These are phyloP conservation scores for Bruchidius siliquastri DNA, from an alignment of 2,888 invertebrate species.

Conservation along the genomic window DNA sequence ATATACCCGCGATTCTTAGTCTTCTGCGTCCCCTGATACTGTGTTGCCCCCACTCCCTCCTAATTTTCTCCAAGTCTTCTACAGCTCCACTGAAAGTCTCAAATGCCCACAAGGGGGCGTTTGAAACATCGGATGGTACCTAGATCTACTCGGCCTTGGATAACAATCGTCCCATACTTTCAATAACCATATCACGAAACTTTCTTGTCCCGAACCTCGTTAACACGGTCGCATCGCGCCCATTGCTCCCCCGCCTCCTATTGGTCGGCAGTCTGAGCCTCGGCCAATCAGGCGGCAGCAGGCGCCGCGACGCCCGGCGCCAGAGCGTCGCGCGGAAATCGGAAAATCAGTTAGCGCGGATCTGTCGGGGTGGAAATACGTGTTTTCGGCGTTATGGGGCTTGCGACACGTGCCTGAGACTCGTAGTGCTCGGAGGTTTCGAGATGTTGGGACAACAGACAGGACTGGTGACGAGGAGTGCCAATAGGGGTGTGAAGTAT, in stretches of 20 bases:
- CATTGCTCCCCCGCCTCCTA: not conserved
- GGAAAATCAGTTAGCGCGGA: constrained; percentile 30
- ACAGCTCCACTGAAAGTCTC: no score
- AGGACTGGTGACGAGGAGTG: not conserved
- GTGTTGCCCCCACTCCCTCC: no score
- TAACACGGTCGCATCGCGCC: not conserved
- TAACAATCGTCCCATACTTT: not conserved
- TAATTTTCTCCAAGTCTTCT: no score
- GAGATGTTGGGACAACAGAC: not conserved
- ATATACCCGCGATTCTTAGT: no score
- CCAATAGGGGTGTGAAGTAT: not conserved
- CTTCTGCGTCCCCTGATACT: no score
- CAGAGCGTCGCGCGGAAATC: constrained; percentile 11
- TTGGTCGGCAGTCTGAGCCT: not conserved
- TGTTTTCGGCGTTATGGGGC: not conserved
- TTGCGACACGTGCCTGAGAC: not conserved
- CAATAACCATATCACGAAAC: not conserved
- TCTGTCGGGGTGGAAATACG: constrained; percentile 2
- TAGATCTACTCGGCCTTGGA: no score
- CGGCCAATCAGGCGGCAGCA: not conserved
- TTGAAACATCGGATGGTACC: no score
- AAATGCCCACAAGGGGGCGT: no score
- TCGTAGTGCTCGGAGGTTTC: not conserved
- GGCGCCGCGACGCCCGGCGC: not conserved
- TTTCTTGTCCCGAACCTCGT: not conserved